Evolutionary conservation across 2,797 vertebrate genomes (phyloP).

Genomic region (Takifugu rubripes): DNA sequence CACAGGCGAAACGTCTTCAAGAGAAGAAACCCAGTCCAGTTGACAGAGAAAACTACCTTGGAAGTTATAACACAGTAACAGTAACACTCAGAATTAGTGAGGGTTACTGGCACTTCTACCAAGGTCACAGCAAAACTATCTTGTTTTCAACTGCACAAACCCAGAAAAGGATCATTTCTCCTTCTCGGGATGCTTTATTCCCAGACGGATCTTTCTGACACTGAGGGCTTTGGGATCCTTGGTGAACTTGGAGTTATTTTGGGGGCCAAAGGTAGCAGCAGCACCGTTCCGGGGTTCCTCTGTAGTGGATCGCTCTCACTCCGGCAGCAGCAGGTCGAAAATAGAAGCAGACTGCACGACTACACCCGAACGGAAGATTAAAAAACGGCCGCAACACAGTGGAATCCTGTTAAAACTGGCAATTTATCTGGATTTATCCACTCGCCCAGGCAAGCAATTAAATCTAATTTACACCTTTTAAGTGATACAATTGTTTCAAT

Average conservation of each 20-base stretch:
- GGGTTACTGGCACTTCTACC: no score
- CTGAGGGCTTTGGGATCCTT: not conserved
- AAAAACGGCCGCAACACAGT: not conserved
- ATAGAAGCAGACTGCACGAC: not conserved
- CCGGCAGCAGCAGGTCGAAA: not conserved
- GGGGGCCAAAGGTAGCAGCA: not conserved
- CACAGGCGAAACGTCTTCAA: no score
- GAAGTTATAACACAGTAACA: no score
- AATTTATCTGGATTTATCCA: not conserved
- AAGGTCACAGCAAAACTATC: no score
- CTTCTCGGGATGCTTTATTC: no score
- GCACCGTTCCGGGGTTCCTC: not conserved
- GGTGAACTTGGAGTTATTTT: not conserved
- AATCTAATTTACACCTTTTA: no score
- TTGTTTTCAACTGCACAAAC: no score
- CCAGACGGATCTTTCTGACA: not conserved
- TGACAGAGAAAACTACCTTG: no score
- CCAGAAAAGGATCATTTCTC: no score
- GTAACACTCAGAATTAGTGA: no score
- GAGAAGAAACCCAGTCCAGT: no score
- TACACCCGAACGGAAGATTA: not conserved
- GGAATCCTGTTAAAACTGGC: not conserved
- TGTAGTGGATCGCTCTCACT: constrained; percentile 1
- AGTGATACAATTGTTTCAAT: not conserved
- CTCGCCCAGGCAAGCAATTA: no score